Conservation (phyloP, 92 coral and sea anemone species). For the Phenganax subtilis region DNA sequence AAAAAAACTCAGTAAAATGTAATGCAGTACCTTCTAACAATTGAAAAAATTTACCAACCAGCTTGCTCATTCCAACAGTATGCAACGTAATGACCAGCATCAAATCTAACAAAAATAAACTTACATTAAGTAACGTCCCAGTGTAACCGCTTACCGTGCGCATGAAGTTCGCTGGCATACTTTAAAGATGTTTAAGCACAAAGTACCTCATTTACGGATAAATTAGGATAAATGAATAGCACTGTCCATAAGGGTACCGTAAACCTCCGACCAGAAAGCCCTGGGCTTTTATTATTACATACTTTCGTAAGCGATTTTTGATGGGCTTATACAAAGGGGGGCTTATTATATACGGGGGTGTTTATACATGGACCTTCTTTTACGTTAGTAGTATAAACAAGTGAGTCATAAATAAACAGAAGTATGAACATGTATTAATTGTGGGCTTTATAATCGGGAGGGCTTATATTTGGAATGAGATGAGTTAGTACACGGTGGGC, state of each 20-base stretch:
- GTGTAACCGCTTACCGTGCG: neutral
- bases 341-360: too few relatives aligned
- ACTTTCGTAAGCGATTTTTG: too few relatives aligned
- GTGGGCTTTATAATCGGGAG: too few relatives aligned
- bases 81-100: slow-evolving; percentile 35
- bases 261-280: too few relatives aligned
- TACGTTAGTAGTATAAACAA: too few relatives aligned
- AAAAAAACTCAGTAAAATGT: neutral
- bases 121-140: neutral
- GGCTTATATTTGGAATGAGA: too few relatives aligned
- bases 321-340: too few relatives aligned
- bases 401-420: too few relatives aligned
- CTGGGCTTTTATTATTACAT: too few relatives aligned
- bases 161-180: neutral
- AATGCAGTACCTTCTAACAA: neutral
- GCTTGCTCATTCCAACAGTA: slow-evolving; percentile 43
- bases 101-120: slow-evolving; percentile 23
- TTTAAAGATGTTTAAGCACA: neutral
- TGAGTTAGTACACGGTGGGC: too few relatives aligned
- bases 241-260: neutral
- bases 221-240: neutral
- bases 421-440: too few relatives aligned
- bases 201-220: neutral
- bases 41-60: neutral
- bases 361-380: too few relatives aligned